Evolutionary conservation across 2,113 vertebrate species (phyloP).

Genomic region (Hippolais icterina): DNA sequence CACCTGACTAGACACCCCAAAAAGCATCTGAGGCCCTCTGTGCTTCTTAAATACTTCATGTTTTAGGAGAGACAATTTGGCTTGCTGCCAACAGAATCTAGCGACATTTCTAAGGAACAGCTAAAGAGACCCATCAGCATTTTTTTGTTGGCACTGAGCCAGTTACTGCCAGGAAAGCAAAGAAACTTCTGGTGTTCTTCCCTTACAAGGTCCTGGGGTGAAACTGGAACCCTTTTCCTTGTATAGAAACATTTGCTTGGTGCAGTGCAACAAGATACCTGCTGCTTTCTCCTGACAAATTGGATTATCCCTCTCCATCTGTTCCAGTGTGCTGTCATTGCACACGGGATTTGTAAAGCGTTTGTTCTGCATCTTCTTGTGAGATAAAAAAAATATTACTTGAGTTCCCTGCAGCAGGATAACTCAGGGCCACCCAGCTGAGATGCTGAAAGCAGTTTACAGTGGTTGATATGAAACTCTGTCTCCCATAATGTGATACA

Average conservation of each 20-base stretch:
- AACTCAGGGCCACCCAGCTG: neutral
- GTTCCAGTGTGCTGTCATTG: neutral
- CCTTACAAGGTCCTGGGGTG: neutral
- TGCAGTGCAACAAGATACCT: neutral
- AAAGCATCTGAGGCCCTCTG: neutral
- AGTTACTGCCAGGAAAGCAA: neutral
- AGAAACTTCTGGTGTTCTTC: neutral
- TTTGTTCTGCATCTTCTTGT: neutral
- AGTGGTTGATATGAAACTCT: neutral
- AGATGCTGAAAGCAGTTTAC: neutral
- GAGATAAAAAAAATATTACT: neutral
- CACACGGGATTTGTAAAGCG: accelerated
- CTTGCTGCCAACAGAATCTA: neutral
- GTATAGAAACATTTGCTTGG: neutral
- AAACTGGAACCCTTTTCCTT: neutral
- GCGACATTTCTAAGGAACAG: neutral
- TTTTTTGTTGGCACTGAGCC: neutral
- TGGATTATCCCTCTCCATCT: neutral
- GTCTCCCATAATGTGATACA: neutral
- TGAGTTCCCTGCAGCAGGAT: neutral
- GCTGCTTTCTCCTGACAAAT: neutral
- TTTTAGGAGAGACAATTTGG: neutral
- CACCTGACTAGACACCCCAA: neutral
- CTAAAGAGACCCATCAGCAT: neutral
- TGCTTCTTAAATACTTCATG: neutral